A percentile compares a stretch with the other conserved stretches of the same genome.
phyloP scores from a whole-genome alignment of 2,113 vertebrate genomes.

The Gymnorhina tibicen region DNA sequence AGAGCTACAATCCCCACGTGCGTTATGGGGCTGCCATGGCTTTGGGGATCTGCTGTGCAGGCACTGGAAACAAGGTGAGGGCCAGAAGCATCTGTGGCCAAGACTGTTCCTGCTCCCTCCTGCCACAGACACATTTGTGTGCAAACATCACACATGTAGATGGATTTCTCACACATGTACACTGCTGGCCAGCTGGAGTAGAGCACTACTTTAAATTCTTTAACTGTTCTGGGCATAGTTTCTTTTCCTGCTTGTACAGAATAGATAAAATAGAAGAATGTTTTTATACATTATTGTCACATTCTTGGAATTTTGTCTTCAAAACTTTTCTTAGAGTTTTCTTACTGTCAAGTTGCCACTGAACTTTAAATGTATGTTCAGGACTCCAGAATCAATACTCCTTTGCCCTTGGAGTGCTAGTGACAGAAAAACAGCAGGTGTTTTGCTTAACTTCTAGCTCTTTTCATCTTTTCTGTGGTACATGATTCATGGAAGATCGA shows the following conservation, averaged over 20 bases:
- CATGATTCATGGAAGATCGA: not conserved
- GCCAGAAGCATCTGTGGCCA: not conserved
- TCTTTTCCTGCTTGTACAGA: not conserved
- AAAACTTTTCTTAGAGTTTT: not conserved
- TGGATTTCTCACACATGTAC: not conserved
- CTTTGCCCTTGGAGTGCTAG: not conserved
- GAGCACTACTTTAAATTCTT: not conserved
- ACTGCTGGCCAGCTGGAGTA: not conserved
- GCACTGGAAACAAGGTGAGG: slow-evolving; percentile 95
- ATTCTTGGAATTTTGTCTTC: not conserved
- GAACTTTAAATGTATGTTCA: not conserved
- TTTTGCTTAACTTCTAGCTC: not conserved
- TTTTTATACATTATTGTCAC: not conserved
- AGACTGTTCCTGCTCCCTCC: not conserved
- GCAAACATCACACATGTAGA: not conserved
- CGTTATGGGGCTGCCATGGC: slow-evolving; percentile 98
- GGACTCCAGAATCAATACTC: not conserved
- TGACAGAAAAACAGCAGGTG: not conserved
- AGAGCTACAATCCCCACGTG: slow-evolving; percentile 98
- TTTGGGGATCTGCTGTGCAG: slow-evolving; percentile 96
- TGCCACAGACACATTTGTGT: not conserved
- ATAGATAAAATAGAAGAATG: not conserved
- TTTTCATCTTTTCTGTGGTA: not conserved
- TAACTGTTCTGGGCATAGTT: not conserved
- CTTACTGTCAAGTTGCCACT: not conserved